A percentile compares a stretch with the other conserved stretches of the same genome.
These are phyloP conservation scores for Rana temporaria DNA, from an alignment of 2,113 vertebrate species.

Conservation along the genomic window DNA sequence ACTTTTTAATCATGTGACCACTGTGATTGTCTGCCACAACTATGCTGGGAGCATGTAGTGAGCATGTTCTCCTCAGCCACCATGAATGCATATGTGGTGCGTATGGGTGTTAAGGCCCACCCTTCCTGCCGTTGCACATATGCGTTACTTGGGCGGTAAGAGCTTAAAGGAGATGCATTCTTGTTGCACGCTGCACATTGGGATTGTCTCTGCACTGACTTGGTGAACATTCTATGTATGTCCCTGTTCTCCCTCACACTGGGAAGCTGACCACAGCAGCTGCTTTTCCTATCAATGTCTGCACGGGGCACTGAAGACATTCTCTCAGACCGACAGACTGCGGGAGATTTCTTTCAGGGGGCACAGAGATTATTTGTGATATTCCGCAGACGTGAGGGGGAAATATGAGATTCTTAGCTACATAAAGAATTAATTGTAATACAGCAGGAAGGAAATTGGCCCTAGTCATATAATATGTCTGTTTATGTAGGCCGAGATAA, in stretches of 20 bases:
- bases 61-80: no score
- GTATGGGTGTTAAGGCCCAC: no score
- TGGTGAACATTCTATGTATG: background rate
- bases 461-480: background rate
- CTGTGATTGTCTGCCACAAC: no score
- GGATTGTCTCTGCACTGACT: no score
- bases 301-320: conserved; percentile 6
- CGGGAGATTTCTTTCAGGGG: conserved; percentile 35
- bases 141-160: no score
- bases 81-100: no score
- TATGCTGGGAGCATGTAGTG: no score
- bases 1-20: no score
- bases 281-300: background rate
- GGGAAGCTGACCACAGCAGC: conserved; percentile 12
- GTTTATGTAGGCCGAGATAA: conserved; percentile 3
- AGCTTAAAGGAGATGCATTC: no score
- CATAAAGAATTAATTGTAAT: conserved; percentile 1
- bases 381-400: conserved; percentile 6
- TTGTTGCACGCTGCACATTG: no score
- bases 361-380: conserved; percentile 35
- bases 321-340: conserved; percentile 41
- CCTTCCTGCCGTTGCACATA: no score
- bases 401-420: conserved; percentile 28
- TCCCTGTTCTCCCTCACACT: background rate
- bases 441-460: background rate